Percentiles rank a stretch among this genome's conserved stretches.
phyloP scores from a whole-genome alignment of 2,888 invertebrate genomes.

The Odontocerum albicorne region DNA sequence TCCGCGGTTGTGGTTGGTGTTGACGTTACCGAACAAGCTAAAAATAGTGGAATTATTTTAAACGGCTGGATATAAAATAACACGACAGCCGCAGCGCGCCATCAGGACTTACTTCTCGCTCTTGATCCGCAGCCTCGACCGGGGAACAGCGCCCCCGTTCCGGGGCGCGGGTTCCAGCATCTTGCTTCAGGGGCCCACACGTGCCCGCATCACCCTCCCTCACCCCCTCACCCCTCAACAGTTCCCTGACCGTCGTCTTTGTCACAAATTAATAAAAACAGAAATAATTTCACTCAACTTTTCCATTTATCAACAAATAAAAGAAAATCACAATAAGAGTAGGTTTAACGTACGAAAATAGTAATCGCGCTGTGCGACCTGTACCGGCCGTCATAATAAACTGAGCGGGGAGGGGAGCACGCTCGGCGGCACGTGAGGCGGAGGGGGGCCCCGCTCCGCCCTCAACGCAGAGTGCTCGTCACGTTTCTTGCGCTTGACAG shows the following conservation, averaged over 20 bases:
- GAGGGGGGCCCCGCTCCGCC: not conserved
- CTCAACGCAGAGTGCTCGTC: not conserved
- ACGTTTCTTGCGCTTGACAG: no score
- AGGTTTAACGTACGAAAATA: not conserved
- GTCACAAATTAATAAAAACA: not conserved
- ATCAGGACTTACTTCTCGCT: slow-evolving; percentile 11
- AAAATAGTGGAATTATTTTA: slow-evolving; percentile 5
- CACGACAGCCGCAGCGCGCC: no score
- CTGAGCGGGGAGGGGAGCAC: slow-evolving; percentile 2
- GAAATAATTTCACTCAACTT: not conserved
- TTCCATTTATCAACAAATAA: no score
- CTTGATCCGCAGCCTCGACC: not conserved
- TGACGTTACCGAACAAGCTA: slow-evolving; percentile 7
- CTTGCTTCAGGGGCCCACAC: no score
- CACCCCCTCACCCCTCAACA: not conserved
- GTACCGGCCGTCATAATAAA: not conserved
- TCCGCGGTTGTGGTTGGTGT: slow-evolving; percentile 5
- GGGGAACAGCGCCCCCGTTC: not conserved
- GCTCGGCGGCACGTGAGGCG: slow-evolving; percentile 22
- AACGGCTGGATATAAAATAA: not conserved
- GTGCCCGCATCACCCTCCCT: not conserved
- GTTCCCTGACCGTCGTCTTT: no score
- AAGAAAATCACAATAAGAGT: not conserved
- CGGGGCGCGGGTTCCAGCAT: not conserved
- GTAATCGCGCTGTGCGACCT: not conserved